Evolutionary conservation across 2,113 vertebrate genomes (phyloP), one percentile per base, ranked within the genome.

Genomic region (Megaceryle torquata): DNA sequence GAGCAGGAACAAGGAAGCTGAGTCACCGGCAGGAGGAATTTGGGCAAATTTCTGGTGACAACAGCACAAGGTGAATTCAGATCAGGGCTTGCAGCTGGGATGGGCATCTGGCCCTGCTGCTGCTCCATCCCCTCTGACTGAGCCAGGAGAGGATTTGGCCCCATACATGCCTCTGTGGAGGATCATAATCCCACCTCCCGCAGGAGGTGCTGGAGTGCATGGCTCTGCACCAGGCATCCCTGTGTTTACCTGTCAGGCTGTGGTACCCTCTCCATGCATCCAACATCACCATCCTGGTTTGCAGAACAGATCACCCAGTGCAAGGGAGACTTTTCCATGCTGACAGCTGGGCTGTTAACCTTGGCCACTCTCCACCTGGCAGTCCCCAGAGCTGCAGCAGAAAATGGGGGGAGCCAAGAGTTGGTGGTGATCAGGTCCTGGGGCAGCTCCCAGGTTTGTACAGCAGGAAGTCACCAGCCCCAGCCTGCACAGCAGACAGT

Each of bases 401-500:
- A 84, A 88, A 71, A 44, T 9, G 70, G 21, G 71, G 48, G 90
- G 22, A 82, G 50, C 44, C 33, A 41, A 71, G 86, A 60, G 19
- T 33, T 60, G 41, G 28, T 8, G 6, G 39, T n/a, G 63, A 50
- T 46, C 61, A 25, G 56, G 35, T 44, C 20, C 39, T 60, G 35
- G 59, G 57, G 43, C 56, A 75, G 15, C 31, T 65, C 50, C 33
- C 1, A 1, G 22, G 22, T 82, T 71, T 69, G 33, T 15, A 33
- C 1, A 2, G 53, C 56, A 68, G 50, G 46, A 81, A 76, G 68
- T 79, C 4, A 1, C 28, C 53, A 79, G 10, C 9, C 29, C 26
- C 43, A 26, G 15, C 31, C 14, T 4, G 3, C 53, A 15, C 14
- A 0, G 0, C 0, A 0, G 44, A 16, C 5, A 1, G 10, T 31